Base-by-base conservation (phyloP, 2,113 vertebrate genomes). In the Anthoscopus minutus region DNA sequence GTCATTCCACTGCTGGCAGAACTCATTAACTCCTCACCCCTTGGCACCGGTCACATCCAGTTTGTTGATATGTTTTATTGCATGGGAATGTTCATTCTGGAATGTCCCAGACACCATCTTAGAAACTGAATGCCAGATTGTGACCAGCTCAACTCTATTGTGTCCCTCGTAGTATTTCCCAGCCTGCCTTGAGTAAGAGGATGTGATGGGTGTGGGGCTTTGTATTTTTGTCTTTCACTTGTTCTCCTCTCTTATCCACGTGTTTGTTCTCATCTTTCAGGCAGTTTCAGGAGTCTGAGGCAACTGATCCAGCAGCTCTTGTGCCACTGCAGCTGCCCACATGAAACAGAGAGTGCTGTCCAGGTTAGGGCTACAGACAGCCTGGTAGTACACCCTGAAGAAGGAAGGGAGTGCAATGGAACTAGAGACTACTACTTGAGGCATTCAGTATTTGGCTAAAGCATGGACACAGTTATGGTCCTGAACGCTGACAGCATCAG, bases 291-390 rank as follows among this genome's bases (percentile, higher is more conserved):
- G 93, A 77, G 66, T 31, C 28, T 95, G 89, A 95, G 96, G 45
- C 72, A 95, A 85, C 62, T 97, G 94, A 94, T 96, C 47, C 93
- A 86, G 74, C 96, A 86, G 67, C 33, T 97, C 31, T 79, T 97
- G 54, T 95, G 96, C 51, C 84, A 81, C 30, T 92, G 90, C 92
- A 92, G n/a, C 40, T 56, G 2, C 35, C 79, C 88, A 8, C 81
- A 40, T 22, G 92, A 92, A 70, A 61, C 27, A 64, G 86, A 97
- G 60, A 76, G 54, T n/a, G 45, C 60, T 4, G 2, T 40, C 54
- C 96, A 97, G 97, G 97, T 97, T 50, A 97, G 95, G 30, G 69
- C 44, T 45, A 64, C 66, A 65, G 31, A 83, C 30, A 76, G n/a
- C 65, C 64, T 70, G 48, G 35, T 11, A 64, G 31, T 37, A 48